phyloP scores from a whole-genome alignment of 2,113 vertebrate species.

The Paraplagusia blochii region DNA sequence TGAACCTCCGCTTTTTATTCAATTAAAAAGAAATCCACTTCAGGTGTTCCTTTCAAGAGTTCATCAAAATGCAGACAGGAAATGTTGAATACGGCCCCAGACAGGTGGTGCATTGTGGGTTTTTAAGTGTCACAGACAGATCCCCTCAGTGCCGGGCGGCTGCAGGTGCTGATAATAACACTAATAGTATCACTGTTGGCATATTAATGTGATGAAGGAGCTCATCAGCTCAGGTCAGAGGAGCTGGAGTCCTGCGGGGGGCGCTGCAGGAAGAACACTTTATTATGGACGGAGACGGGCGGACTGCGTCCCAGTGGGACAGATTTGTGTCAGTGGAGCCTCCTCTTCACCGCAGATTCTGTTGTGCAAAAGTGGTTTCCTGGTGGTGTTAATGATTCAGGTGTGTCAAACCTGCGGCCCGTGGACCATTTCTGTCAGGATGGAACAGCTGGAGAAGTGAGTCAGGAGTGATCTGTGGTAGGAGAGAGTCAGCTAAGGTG shows the following conservation, averaged over 20 bases:
- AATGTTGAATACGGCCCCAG: not conserved
- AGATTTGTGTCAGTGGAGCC: slow-evolving; percentile 14
- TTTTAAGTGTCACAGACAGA: not conserved
- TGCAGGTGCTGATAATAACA: slow-evolving; percentile 12
- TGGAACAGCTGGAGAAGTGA: too few relatives aligned
- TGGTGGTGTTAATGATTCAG: slow-evolving; percentile 26
- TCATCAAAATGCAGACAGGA: not conserved
- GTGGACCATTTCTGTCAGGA: too few relatives aligned
- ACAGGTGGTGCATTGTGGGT: not conserved
- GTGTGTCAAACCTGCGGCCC: too few relatives aligned
- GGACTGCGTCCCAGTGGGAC: slow-evolving; percentile 13
- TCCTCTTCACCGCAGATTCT: slow-evolving; percentile 9
- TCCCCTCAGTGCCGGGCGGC: not conserved
- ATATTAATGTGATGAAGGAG: slow-evolving; percentile 37
- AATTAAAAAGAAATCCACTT: too few relatives aligned
- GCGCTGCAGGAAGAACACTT: slow-evolving; percentile 5
- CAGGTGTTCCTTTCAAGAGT: too few relatives aligned
- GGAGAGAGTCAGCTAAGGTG: too few relatives aligned
- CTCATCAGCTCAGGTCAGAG: slow-evolving; percentile 39
- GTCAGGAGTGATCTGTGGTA: too few relatives aligned
- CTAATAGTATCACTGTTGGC: slow-evolving; percentile 17
- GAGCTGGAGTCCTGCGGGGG: slow-evolving; percentile 15
- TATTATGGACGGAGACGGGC: slow-evolving; percentile 26
- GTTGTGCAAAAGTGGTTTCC: not conserved
- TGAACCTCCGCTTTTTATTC: too few relatives aligned